Base-by-base conservation (phyloP, 2,797 vertebrate genomes). In the Rhinichthys osculus region DNA sequence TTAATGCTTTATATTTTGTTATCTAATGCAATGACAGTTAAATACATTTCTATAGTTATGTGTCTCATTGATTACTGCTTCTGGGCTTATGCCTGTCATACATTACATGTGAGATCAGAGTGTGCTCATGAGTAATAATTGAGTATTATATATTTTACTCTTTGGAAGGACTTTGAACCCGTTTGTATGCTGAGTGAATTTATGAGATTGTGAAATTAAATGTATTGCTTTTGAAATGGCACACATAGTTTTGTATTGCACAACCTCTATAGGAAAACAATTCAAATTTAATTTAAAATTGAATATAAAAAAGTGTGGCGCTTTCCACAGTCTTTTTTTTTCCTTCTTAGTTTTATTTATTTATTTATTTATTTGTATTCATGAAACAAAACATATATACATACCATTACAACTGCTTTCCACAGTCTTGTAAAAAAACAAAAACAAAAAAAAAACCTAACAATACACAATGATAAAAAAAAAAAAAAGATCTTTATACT, bases 111-210 rank as follows among this genome's bases (percentile, higher is more conserved):
- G 9, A 44, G 77, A 21, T 79, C 84, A 85, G 54, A 87, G 70
- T 81, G 27, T 76, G 4, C 38, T 80, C 64, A 67, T 86, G 76
- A 86, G 30, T 27, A 66, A 1, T n/a, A 67, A 82, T 50, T 42
- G 40, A 21, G n/a, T 33, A 30, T 42, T 44, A 40, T 50, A 70
- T 74, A n/a, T 79, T 54, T 78, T 72, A 64, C 14, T 35, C 67
- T 73, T 79, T 54, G 40, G 23, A 74, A 42, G 83, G 52, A 85
- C 84, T 83, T 64, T 82, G 73, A 38, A 82, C 47, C 44, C 3
- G 0, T 74, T 42, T 62, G 40, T 16, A n/a, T 10, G 19, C 50
- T 66, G 16, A 78, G 13, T 23, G 10, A 30, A n/a, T 57, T 57
- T 23, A 52, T 81, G 64, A 47, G 38, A 42, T 21, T 21, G 27